Base-by-base conservation (phyloP, 2,113 vertebrate genomes). In the Apeltes quadracus region DNA sequence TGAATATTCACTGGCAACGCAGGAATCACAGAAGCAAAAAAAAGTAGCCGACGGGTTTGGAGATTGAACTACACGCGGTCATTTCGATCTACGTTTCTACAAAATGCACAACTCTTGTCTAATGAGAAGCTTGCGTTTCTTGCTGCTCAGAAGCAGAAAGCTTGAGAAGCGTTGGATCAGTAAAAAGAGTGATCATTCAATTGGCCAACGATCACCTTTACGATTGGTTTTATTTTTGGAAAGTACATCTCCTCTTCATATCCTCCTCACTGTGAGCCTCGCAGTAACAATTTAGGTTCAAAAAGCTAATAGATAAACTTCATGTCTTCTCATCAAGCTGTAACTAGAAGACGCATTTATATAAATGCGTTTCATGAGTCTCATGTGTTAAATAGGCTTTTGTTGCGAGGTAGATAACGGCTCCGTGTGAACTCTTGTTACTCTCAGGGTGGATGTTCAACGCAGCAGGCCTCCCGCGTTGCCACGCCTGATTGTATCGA, bases 401-500 rank as follows among this genome's bases (percentile, higher is more conserved):
- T 43, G 8, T 38, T 61, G 5, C 14, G 22, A 48, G 22, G 48
- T 27, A 4, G 65, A 53, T 41, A 63, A 46, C 15, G 63, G 50
- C 25, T 76, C 46, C 38, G 20, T 57, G 53, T 61, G 62, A 57
- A 34, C 9, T 69, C 9, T 9, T 69, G 34, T 67, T 39, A 38
- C 34, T 46, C 36, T 66, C 34, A 25, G 38, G 73, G 46, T 54
- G 73, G 61, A 27, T 54, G 69, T 41, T 59, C 15, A 12, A 15
- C 63, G 69, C 78, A 69, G 61, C 38, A 48, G 44, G 50, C 61
- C 78, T 48, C 74, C 79, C 68, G n/a, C 12, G 11, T 63, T 67
- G 72, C 77, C 65, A 27, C n/a, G 76, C 67, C 62, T 72, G 69
- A 62, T n/a, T 73, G 67, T 38, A 83, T 69, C 61, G 58, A 38